Evolutionary conservation across 2,113 vertebrate genomes (phyloP), one percentile per base, ranked within the genome.

Genomic region (Xenus cinereus): DNA sequence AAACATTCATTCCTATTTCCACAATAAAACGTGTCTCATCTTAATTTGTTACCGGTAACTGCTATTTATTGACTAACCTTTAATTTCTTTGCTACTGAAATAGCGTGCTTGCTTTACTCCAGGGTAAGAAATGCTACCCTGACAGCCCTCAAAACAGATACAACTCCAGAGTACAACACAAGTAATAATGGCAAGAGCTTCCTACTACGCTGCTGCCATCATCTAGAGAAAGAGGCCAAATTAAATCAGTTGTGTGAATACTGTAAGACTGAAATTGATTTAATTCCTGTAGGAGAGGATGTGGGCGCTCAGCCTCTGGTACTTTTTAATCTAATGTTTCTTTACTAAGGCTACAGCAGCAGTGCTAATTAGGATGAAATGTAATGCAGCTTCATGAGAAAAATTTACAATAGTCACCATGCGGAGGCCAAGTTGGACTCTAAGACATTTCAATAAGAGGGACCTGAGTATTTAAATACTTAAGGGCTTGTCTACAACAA

Each of bases 291-390:
- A 94, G 90, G 78, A 87, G 37, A 90, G 84, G 84, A 93, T 90
- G 74, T 76, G 81, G 71, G 84, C 6, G 0, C 73, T 79, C 84
- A 91, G 84, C 41, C 43, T 89, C 90, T 82, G 75, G 74, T 64
- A 59, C 89, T 89, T 90, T 77, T 68, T 85, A 89, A 86, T 85
- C 48, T 67, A 33, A 63, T 54, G 77, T 46, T 91, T 93, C 92
- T 93, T 85, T 59, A 62, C 41, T 60, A 46, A 76, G 45, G 80
- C 80, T 91, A 26, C 57, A 79, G 92, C 66, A 85, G 91, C 54
- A 76, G 71, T 5, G 67, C 67, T 97, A 95, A 94, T 97, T 96
- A 91, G 77, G 84, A 84, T 84, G 77, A 91, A 87, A 93, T 59
- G 59, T 87, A 94, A 95, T 27, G 81, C 81, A 87, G 97, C 53